phyloP scores from a whole-genome alignment of 1,140 invertebrate genomes.

The Epicauta chinensis region DNA sequence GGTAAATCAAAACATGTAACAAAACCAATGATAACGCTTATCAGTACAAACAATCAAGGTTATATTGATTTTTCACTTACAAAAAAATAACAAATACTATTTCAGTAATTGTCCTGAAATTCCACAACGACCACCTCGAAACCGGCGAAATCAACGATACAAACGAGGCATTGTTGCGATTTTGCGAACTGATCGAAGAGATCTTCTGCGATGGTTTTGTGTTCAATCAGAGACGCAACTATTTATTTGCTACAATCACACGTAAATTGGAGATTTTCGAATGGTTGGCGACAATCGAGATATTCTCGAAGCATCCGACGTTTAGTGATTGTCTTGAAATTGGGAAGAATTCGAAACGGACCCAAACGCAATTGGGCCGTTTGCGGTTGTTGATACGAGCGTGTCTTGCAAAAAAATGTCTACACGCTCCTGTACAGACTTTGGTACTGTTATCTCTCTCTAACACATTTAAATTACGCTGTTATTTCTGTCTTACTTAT shows the following conservation, averaged over 20 bases:
- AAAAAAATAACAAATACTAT: conserved; percentile 10
- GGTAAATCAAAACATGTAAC: conserved; percentile 38
- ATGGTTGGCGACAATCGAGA: conserved; percentile 46
- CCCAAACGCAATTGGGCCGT: conserved; percentile 46
- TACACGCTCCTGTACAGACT: conserved; percentile 49
- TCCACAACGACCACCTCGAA: conserved; percentile 29
- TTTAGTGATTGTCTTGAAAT: conserved; percentile 44
- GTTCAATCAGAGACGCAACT: conserved; percentile 36
- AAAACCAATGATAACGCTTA: conserved; percentile 13
- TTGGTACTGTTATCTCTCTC: conserved; percentile 45
- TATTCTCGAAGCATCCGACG: conserved; percentile 34
- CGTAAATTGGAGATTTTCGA: conserved; percentile 41
- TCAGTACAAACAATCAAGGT: too few relatives aligned
- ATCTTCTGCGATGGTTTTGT: conserved; percentile 47
- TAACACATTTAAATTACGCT: too few relatives aligned
- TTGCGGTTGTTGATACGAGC: conserved; percentile 50
- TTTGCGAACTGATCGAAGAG: conserved; percentile 47
- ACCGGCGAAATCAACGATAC: conserved; percentile 31
- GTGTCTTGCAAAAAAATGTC: conserved; percentile 50
- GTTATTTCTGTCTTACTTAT: not conserved
- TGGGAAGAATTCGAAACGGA: conserved; percentile 42
- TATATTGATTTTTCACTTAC: too few relatives aligned
- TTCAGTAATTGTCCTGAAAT: conserved; percentile 44
- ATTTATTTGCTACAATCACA: conserved; percentile 37
- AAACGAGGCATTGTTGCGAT: conserved; percentile 41